These are phyloP conservation scores for Yponomeuta malinellus DNA, from an alignment of 2,888 invertebrate genomes.

Conservation along the genomic window DNA sequence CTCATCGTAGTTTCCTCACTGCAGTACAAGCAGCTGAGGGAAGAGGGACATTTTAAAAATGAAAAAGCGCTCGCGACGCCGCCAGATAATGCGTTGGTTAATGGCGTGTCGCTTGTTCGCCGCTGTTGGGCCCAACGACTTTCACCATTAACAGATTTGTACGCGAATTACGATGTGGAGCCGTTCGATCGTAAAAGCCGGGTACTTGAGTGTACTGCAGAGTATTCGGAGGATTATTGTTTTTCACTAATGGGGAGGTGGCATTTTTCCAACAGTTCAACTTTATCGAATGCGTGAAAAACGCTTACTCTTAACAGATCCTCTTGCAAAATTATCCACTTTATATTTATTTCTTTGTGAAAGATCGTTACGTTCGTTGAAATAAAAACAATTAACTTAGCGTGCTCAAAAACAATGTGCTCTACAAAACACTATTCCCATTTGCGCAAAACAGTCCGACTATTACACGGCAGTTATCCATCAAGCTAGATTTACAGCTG, in stretches of 20 bases:
- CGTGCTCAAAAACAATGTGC: not conserved
- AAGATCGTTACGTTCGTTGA: not conserved
- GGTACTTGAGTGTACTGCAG: not conserved
- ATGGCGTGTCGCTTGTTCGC: constrained; percentile 51
- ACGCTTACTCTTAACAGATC: too few relatives aligned
- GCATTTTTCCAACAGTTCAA: too few relatives aligned
- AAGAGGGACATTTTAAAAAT: constrained; percentile 30
- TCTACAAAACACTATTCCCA: not conserved
- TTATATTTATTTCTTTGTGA: too few relatives aligned
- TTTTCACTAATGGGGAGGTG: too few relatives aligned
- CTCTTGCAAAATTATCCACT: too few relatives aligned
- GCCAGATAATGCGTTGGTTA: constrained; percentile 56
- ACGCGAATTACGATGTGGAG: constrained; percentile 22
- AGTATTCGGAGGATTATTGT: too few relatives aligned
- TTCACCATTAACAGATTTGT: constrained; percentile 42
- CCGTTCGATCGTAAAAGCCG: constrained; percentile 6
- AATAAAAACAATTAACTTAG: not conserved
- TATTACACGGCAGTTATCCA: constrained; percentile 11
- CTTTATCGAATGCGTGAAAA: too few relatives aligned
- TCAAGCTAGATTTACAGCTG: constrained; percentile 14
- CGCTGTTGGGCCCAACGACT: constrained; percentile 37
- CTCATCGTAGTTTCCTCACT: not conserved
- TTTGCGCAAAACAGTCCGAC: not conserved
- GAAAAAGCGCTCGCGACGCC: constrained; percentile 41
- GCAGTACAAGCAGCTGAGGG: not conserved